Evolutionary conservation across 2,797 vertebrate genomes (phyloP).

Genomic region (Apogon talboti): DNA sequence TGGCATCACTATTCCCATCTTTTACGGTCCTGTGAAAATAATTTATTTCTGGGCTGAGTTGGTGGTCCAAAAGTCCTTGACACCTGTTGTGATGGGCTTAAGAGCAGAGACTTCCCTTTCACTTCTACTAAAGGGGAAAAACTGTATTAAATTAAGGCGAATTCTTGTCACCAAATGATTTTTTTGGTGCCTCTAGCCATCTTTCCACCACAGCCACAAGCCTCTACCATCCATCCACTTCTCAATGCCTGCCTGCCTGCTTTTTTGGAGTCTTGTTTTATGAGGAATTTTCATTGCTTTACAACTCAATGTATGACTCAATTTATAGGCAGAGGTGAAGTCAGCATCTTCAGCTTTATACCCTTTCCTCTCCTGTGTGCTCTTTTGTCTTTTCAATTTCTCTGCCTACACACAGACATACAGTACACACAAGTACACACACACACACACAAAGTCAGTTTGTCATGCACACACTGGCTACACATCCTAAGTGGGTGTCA

Average conservation of each 20-base stretch:
- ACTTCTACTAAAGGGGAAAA: constrained; percentile 33
- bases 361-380: constrained; percentile 62
- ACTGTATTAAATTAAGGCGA: constrained; percentile 35
- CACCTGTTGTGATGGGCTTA: constrained; percentile 65
- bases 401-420: constrained; percentile 33
- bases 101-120: constrained; percentile 18
- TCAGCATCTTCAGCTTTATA: constrained; percentile 72
- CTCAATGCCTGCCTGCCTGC: constrained; percentile 51
- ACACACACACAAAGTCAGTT: constrained; percentile 24
- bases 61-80: constrained; percentile 31
- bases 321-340: constrained; percentile 78
- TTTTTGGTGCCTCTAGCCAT: constrained; percentile 63
- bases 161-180: constrained; percentile 60
- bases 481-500: constrained; percentile 82
- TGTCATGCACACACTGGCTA: constrained; percentile 55
- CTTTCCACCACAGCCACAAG: constrained; percentile 72
- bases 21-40: constrained; percentile 30
- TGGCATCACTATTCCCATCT: constrained; percentile 34
- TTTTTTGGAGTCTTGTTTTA: constrained; percentile 69
- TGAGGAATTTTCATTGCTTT: constrained; percentile 79
- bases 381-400: constrained; percentile 70
- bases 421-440: constrained; percentile 15
- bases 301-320: constrained; percentile 78
- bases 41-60: constrained; percentile 36
- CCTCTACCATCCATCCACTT: constrained; percentile 46